phyloP scores from a whole-genome alignment of 2,888 invertebrate species.

The Folsomia candida region DNA sequence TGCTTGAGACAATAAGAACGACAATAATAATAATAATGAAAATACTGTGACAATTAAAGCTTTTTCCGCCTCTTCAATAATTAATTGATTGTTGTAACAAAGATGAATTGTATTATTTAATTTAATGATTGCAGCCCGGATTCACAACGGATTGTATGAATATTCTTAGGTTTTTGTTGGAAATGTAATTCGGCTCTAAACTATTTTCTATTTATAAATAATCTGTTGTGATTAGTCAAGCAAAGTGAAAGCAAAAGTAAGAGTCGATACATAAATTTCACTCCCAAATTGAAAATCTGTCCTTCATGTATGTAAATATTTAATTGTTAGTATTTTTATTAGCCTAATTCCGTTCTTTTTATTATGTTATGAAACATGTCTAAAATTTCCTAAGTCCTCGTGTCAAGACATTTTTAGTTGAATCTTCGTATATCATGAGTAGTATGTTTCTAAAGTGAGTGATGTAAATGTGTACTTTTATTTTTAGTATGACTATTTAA shows the following conservation, averaged over 20 bases:
- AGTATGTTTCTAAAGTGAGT: too few species aligned
- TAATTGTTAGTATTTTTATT: too few species aligned
- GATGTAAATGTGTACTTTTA: background rate
- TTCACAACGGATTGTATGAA: too few species aligned
- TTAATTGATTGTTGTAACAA: too few species aligned
- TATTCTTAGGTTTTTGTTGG: too few species aligned
- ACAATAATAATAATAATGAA: background rate
- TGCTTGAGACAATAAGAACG: background rate
- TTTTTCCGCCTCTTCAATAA: background rate
- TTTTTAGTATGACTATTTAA: background rate
- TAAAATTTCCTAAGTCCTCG: background rate
- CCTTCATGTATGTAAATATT: too few species aligned
- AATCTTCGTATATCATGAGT: background rate
- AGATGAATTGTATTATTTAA: too few species aligned
- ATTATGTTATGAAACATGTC: too few species aligned
- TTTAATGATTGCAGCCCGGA: background rate
- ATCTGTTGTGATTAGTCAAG: background rate
- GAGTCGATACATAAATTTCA: background rate
- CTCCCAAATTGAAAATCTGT: too few species aligned
- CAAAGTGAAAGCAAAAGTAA: background rate
- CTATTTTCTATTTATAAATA: too few species aligned
- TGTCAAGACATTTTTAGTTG: background rate
- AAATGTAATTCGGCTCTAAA: too few species aligned
- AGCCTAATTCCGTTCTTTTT: too few species aligned
- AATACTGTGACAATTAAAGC: background rate